These are phyloP conservation scores for Drosophila hydei DNA, from an alignment of 1,140 invertebrate genomes.

Conservation along the genomic window DNA sequence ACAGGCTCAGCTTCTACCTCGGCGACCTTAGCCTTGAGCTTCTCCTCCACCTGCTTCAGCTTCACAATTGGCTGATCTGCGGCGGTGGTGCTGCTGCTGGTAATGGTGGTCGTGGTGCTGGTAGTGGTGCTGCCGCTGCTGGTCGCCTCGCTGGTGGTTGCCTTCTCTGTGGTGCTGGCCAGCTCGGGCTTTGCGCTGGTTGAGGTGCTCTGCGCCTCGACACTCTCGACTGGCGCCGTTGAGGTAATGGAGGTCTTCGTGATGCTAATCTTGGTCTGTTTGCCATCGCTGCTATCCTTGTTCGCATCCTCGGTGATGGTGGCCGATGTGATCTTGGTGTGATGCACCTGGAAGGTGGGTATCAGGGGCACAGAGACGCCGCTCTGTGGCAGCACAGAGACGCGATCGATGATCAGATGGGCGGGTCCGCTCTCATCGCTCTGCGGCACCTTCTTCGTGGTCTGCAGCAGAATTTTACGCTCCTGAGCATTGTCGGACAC, in stretches of 20 bases:
- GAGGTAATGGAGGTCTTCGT: slow-evolving; percentile 74
- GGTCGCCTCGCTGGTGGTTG: slow-evolving; percentile 16
- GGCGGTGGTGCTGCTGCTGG: slow-evolving; percentile 26
- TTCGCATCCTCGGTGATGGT: slow-evolving; percentile 66
- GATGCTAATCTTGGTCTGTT: slow-evolving; percentile 75
- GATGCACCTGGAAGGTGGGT: slow-evolving; percentile 76
- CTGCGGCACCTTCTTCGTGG: slow-evolving; percentile 64
- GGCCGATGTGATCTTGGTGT: slow-evolving; percentile 68
- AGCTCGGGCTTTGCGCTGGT: slow-evolving; percentile 19
- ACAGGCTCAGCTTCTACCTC: slow-evolving; percentile 81
- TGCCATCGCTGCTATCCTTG: slow-evolving; percentile 63
- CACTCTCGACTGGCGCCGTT: slow-evolving; percentile 60
- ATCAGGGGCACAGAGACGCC: slow-evolving; percentile 58
- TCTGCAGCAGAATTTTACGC: slow-evolving; percentile 66
- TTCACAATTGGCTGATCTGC: slow-evolving; percentile 59
- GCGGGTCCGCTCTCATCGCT: slow-evolving; percentile 54
- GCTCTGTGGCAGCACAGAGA: slow-evolving; percentile 70
- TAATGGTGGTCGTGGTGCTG: not conserved
- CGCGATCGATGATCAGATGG: slow-evolving; percentile 72
- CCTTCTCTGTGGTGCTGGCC: slow-evolving; percentile 24
- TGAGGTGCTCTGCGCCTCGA: slow-evolving; percentile 39
- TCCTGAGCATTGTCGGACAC: slow-evolving; percentile 34
- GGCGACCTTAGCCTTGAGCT: slow-evolving; percentile 81
- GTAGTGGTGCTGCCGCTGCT: slow-evolving; percentile 5
- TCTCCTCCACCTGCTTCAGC: slow-evolving; percentile 74